Evolutionary conservation across 2,113 vertebrate species (phyloP), one percentile per base, ranked within the genome.

Genomic region (Grammomys dolichurus): DNA sequence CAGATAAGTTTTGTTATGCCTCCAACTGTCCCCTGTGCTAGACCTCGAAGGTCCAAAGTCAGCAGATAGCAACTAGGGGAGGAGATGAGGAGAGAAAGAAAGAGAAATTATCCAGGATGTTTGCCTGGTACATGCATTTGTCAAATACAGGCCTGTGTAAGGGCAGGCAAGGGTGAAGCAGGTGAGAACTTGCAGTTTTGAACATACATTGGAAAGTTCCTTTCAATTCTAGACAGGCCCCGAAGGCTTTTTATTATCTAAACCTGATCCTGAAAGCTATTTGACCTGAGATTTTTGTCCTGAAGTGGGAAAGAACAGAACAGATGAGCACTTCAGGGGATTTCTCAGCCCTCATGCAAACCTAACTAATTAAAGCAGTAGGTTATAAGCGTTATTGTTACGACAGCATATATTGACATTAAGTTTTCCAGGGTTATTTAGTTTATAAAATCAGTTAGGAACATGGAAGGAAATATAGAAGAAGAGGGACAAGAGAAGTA

Each of bases 401-500:
- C 46, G 4, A 89, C 40, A 51, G 40, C 60, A 20, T 51, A 69
- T 91, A 75, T 36, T 85, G 2, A 19, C 10, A 56, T n/a, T 56
- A 56, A 4, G 70, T 60, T 72, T 87, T 65, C 70, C 33, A 51
- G 20, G 48, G 92, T 78, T 51, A n/a, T 87, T 94, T 88, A 43
- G n/a, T 67, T 86, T 24, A 4, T 77, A 89, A 89, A 84, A 56
- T 89, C 77, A 81, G 54, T 51, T 60, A 54, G 73, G 20, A 92
- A 54, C 33, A 24, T 36, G 89, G 46, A 16, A 92, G 69, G 12
- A 92, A 72, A 70, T 51, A 0, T 24, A 88, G 90, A 51, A 63
- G 75, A 95, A 73, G 90, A 94, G 20, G n/a, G 60, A 24, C 22
- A 69, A 90, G n/a, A 70, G n/a, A 76, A 72, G 84, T 8, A 48